Evolutionary conservation across 2,888 invertebrate genomes (phyloP).

Genomic region (Zygaena filipendulae): DNA sequence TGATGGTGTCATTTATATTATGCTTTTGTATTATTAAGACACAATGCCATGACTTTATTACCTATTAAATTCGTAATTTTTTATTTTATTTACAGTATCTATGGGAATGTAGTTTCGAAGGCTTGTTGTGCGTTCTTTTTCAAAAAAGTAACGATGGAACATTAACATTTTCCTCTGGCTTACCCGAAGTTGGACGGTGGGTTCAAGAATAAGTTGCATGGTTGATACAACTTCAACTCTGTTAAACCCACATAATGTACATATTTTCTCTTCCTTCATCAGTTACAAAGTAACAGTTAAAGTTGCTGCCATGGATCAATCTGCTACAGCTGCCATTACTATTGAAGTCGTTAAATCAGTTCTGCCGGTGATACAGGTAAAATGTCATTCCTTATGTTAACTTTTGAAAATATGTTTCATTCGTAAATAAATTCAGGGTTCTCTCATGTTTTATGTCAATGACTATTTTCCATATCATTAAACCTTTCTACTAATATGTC

Average conservation of each 20-base stretch:
- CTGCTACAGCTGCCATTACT: conserved; percentile 18
- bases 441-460: no score
- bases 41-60: no score
- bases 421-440: no score
- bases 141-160: conserved; percentile 15
- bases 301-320: conserved; percentile 20
- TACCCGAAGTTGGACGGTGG: conserved; percentile 27
- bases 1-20: no score
- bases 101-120: conserved; percentile 25
- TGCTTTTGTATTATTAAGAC: no score
- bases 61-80: no score
- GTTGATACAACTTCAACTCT: no score
- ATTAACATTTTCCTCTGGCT: conserved; percentile 23
- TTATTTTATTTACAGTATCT: conserved; percentile 25
- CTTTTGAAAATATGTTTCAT: no score
- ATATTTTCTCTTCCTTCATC: conserved; percentile 5
- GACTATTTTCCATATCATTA: no score
- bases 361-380: conserved; percentile 32
- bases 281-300: conserved; percentile 26
- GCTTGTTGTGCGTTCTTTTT: conserved; percentile 20
- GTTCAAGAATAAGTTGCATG: no score
- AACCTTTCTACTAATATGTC: no score
- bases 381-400: conserved; percentile 2
- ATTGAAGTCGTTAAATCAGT: conserved; percentile 17
- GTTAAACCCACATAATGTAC: no score